These are phyloP conservation scores for Philopotamus ludificatus DNA, from an alignment of 1,140 invertebrate species.

Conservation along the genomic window DNA sequence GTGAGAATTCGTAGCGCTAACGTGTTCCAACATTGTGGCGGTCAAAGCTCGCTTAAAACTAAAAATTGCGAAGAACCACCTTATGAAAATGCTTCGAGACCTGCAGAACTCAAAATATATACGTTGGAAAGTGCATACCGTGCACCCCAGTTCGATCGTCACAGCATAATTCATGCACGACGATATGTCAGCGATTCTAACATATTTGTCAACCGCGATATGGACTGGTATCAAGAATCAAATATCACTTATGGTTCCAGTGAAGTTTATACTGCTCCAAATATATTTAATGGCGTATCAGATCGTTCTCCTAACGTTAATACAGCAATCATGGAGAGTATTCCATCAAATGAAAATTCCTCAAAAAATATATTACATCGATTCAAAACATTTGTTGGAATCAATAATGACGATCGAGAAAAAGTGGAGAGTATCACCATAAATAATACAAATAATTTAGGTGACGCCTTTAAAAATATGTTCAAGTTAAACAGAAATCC, in stretches of 20 bases:
- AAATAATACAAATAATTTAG: too few species aligned
- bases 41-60: neutral
- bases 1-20: constrained; percentile 28
- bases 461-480: constrained; percentile 26
- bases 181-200: constrained; percentile 37
- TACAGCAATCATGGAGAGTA: constrained; percentile 23
- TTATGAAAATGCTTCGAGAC: constrained; percentile 20
- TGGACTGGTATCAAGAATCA: constrained; percentile 34
- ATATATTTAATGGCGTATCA: constrained; percentile 14
- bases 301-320: constrained; percentile 24
- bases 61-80: constrained; percentile 3
- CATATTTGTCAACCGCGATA: constrained; percentile 34
- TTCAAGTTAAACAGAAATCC: too few species aligned
- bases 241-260: constrained; percentile 11
- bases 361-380: constrained; percentile 22
- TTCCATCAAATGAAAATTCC: constrained; percentile 16
- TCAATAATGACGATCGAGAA: too few species aligned
- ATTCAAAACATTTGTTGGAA: constrained; percentile 33
- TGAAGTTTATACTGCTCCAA: constrained; percentile 7
- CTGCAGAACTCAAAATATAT: constrained; percentile 33
- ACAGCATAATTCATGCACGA: neutral
- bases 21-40: constrained; percentile 35
- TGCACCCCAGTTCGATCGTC: neutral
- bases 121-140: constrained; percentile 37
- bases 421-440: too few species aligned